Conservation (phyloP, 2,888 invertebrate genomes). For the Metellina segmentata region DNA sequence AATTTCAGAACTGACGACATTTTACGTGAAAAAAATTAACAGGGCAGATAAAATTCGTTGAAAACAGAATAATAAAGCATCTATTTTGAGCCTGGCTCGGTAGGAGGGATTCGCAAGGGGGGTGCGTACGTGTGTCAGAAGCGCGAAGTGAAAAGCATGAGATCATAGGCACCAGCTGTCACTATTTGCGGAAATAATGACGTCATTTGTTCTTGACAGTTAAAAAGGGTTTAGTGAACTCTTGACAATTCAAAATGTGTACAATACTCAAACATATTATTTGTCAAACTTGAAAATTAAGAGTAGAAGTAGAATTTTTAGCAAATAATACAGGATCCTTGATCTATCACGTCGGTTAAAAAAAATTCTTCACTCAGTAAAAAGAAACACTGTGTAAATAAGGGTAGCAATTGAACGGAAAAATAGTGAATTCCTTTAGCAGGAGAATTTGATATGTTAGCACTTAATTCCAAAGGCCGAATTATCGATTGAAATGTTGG, state of each 20-base stretch:
- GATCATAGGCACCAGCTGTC: slow-evolving; percentile 59
- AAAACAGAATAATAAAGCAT: slow-evolving; percentile 37
- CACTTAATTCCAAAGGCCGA: too few species aligned
- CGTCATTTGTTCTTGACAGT: slow-evolving; percentile 50
- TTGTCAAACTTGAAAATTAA: neutral
- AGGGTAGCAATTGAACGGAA: too few species aligned
- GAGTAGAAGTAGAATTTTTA: too few species aligned
- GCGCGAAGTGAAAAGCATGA: slow-evolving; percentile 17
- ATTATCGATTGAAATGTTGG: too few species aligned
- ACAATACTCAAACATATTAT: neutral
- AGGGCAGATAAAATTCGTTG: neutral
- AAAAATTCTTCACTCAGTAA: too few species aligned
- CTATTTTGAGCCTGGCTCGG: slow-evolving; percentile 50
- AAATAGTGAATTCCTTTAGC: too few species aligned
- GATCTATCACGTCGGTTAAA: too few species aligned
- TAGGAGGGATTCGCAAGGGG: slow-evolving; percentile 29
- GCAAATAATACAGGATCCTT: too few species aligned
- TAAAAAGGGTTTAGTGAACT: slow-evolving; percentile 59
- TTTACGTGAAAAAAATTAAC: neutral
- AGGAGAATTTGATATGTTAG: too few species aligned
- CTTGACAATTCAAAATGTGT: slow-evolving; percentile 16
- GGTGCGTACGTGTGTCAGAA: neutral
- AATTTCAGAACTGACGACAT: neutral
- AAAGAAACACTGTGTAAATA: too few species aligned
- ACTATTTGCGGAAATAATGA: slow-evolving; percentile 53